Conservation (phyloP, 1,140 invertebrate species). For the Elymnias hypermnestra region DNA sequence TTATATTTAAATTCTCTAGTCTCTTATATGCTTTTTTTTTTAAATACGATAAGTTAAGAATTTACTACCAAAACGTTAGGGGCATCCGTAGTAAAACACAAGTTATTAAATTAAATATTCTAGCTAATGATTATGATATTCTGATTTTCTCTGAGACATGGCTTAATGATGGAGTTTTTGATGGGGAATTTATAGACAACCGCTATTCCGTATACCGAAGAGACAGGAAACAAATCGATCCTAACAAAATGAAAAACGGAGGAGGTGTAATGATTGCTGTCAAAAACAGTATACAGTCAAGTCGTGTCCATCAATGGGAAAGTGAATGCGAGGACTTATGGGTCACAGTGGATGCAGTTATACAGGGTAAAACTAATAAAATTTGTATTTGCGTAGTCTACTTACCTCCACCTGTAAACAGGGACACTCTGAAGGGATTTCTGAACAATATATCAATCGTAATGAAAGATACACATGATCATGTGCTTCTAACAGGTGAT, state of each 20-base stretch:
- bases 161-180: neutral
- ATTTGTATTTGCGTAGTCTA: too few relatives aligned
- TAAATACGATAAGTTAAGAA: neutral
- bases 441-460: too few relatives aligned
- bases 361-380: too few relatives aligned
- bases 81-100: too few relatives aligned
- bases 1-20: neutral
- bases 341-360: too few relatives aligned
- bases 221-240: neutral
- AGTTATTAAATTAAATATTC: too few relatives aligned
- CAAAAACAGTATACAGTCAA: neutral
- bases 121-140: too few relatives aligned
- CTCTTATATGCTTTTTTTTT: neutral
- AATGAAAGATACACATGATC: too few relatives aligned
- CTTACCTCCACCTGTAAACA: too few relatives aligned
- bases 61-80: neutral
- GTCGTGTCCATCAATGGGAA: neutral
- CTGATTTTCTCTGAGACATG: neutral
- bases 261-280: neutral
- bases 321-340: too few relatives aligned
- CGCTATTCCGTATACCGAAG: neutral
- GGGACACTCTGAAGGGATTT: too few relatives aligned
- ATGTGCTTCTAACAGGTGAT: too few relatives aligned
- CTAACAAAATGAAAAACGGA: neutral
- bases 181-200: neutral